phyloP scores from a whole-genome alignment of 2,888 invertebrate species.

The Heteropelma amictum region DNA sequence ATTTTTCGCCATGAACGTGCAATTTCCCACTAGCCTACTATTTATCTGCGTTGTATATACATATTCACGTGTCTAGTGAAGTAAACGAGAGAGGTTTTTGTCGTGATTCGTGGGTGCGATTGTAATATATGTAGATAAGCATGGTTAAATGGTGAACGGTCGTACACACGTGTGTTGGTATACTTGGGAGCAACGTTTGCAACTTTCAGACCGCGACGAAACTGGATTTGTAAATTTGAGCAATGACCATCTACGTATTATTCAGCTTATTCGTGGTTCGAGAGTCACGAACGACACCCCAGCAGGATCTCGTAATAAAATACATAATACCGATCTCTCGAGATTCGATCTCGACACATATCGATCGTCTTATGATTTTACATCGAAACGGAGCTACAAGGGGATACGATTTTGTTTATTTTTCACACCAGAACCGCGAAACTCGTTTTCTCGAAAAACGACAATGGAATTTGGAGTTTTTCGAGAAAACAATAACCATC shows the following conservation, averaged over 20 bases:
- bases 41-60: neutral
- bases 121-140: constrained; percentile 47
- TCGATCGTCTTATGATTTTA: too few relatives aligned
- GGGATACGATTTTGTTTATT: too few relatives aligned
- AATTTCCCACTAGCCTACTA: constrained; percentile 44
- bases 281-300: constrained; percentile 38
- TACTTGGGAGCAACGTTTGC: constrained; percentile 31
- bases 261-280: neutral
- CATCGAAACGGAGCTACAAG: too few relatives aligned
- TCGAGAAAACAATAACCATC: too few relatives aligned
- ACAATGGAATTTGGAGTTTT: too few relatives aligned
- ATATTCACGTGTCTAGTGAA: neutral
- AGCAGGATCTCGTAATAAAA: constrained; percentile 20
- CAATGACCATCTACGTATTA: constrained; percentile 41
- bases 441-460: too few relatives aligned
- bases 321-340: too few relatives aligned
- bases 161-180: constrained; percentile 7
- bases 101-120: constrained; percentile 55
- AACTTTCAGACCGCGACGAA: constrained; percentile 67
- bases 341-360: too few relatives aligned
- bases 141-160: constrained; percentile 40
- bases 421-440: too few relatives aligned
- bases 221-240: constrained; percentile 61
- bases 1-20: constrained; percentile 44
- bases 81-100: constrained; percentile 8